A percentile compares a stretch with the other conserved stretches of the same genome.
Evolutionary conservation across 2,888 invertebrate genomes (phyloP).

Genomic region (Barypeithes pellucidus): DNA sequence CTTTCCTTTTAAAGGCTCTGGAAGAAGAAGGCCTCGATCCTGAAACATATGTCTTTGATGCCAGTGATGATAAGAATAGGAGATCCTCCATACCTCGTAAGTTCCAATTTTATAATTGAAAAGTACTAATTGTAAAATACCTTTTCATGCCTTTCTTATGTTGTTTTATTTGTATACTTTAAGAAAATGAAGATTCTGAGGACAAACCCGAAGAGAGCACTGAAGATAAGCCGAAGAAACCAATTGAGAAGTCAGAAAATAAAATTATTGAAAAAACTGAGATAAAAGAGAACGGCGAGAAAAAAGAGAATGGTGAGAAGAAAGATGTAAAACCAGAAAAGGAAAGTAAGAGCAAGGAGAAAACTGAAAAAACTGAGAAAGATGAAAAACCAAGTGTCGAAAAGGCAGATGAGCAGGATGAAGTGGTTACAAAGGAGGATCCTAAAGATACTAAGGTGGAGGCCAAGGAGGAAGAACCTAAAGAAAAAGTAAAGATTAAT

Average conservation of each 20-base stretch:
- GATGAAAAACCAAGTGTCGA: constrained; percentile 27
- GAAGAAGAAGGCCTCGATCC: constrained; percentile 83
- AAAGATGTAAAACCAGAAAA: not conserved
- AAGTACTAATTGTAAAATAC: too few relatives aligned
- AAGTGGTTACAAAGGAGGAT: constrained; percentile 41
- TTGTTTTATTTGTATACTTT: constrained; percentile 1
- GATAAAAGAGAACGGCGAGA: constrained; percentile 19
- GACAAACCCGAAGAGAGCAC: constrained; percentile 67
- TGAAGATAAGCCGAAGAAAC: constrained; percentile 29
- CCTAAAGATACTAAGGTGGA: constrained; percentile 4
- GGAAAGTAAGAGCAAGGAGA: constrained; percentile 5
- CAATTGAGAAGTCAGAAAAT: constrained; percentile 18
- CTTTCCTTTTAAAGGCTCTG: constrained; percentile 72
- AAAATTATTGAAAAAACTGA: not conserved
- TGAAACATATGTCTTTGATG: constrained; percentile 79
- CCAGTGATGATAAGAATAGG: constrained; percentile 25
- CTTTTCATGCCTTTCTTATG: too few relatives aligned
- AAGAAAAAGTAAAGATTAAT: constrained; percentile 61
- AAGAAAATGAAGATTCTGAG: constrained; percentile 54
- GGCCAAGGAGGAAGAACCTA: constrained; percentile 57
- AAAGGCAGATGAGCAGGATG: constrained; percentile 52
- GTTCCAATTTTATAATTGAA: not conserved
- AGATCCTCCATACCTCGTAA: constrained; percentile 20
- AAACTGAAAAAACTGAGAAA: too few relatives aligned
- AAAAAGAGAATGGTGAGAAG: not conserved